Evolutionary conservation across 64 coral and sea anemone genomes (phyloP).

Genomic region (Montipora efflorescens): DNA sequence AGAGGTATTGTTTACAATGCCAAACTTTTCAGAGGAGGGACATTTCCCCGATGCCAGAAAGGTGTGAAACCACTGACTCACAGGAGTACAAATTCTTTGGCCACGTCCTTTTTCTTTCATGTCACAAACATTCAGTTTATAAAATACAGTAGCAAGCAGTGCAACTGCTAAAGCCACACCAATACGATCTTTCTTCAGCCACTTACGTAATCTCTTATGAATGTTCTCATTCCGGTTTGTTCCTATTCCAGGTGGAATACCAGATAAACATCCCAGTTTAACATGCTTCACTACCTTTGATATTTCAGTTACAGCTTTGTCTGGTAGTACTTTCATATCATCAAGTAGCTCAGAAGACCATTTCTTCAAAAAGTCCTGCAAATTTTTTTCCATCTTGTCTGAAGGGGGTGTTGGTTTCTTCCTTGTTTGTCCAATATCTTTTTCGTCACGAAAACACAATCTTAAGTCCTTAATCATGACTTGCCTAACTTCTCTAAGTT

Average conservation of each 20-base stretch:
- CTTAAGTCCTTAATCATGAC: slow-evolving; percentile 48
- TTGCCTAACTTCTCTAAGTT: slow-evolving; percentile 21
- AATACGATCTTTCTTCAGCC: slow-evolving; percentile 67
- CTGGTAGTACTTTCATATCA: slow-evolving; percentile 24
- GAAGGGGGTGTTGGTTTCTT: slow-evolving; percentile 28
- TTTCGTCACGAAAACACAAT: slow-evolving; percentile 35
- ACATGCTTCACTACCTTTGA: slow-evolving; percentile 54
- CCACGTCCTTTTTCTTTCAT: slow-evolving; percentile 29
- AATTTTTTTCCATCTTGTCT: slow-evolving; percentile 44
- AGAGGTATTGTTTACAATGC: slow-evolving; percentile 23
- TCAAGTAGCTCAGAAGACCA: slow-evolving; percentile 36
- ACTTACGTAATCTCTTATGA: slow-evolving; percentile 45
- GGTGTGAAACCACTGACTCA: slow-evolving; percentile 40
- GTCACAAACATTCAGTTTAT: slow-evolving; percentile 33
- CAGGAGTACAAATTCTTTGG: slow-evolving; percentile 3
- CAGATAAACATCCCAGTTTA: slow-evolving; percentile 47
- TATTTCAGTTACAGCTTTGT: slow-evolving; percentile 53
- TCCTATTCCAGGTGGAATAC: slow-evolving; percentile 55
- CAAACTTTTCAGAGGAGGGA: slow-evolving; percentile 37
- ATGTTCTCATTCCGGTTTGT: slow-evolving; percentile 57
- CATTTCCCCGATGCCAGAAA: slow-evolving; percentile 16
- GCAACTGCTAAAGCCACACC: slow-evolving; percentile 63
- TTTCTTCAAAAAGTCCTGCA: slow-evolving; percentile 45
- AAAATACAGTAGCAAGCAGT: slow-evolving; percentile 49
- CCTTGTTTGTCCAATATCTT: slow-evolving; percentile 26